phyloP scores from a whole-genome alignment of 2,113 vertebrate genomes.

The Carassius auratus region DNA sequence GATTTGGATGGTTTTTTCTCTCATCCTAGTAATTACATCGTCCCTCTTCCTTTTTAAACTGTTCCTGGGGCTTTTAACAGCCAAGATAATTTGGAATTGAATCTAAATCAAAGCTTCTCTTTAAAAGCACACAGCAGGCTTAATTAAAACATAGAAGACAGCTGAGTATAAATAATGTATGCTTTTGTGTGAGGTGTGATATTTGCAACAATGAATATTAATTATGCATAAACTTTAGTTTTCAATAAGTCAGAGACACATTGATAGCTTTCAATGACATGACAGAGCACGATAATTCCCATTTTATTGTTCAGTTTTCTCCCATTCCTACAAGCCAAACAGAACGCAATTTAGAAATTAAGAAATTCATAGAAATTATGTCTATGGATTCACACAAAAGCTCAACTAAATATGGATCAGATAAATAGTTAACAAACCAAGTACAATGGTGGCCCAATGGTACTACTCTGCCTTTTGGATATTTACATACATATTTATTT shows the following conservation, averaged over 20 bases:
- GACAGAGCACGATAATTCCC: not conserved
- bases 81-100: not conserved
- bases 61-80: not conserved
- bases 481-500: too few species aligned
- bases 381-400: too few species aligned
- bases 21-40: slow-evolving; percentile 12
- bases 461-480: too few species aligned
- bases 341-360: not conserved
- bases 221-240: not conserved
- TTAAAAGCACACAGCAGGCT: slow-evolving; percentile 6
- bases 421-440: too few species aligned
- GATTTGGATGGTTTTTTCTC: not conserved
- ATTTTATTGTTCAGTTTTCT: not conserved
- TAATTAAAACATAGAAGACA: not conserved
- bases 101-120: slow-evolving; percentile 13
- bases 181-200: not conserved
- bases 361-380: not conserved
- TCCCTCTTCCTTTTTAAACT: not conserved
- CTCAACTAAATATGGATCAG: too few species aligned
- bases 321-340: not conserved
- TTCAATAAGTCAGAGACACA: slow-evolving; percentile 13
- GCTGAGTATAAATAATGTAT: not conserved
- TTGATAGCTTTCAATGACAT: not conserved
- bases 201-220: slow-evolving; percentile 17
- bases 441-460: too few species aligned